Conservation (phyloP, 2,113 vertebrate genomes). For the Zosterops borbonicus region DNA sequence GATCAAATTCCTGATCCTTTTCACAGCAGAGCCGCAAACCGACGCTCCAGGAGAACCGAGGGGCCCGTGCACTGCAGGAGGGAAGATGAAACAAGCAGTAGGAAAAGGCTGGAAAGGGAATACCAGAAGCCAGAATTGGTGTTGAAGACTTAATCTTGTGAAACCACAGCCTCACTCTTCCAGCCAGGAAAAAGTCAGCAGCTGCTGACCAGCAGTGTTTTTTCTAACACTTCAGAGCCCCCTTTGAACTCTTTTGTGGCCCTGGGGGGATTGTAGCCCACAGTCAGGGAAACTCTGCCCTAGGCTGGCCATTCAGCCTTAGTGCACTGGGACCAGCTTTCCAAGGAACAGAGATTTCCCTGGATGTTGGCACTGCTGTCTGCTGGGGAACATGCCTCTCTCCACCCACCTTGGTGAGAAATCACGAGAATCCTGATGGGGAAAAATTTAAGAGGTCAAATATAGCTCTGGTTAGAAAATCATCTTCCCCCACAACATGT, state of each 20-base stretch:
- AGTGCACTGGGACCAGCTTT: neutral
- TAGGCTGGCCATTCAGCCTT: neutral
- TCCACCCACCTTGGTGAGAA: neutral
- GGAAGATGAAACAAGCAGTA: conserved; percentile 33
- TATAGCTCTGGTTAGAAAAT: conserved; percentile 10
- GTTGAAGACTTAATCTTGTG: conserved; percentile 62
- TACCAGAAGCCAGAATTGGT: conserved; percentile 43
- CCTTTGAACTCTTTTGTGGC: conserved; percentile 33
- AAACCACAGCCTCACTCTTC: conserved; percentile 44
- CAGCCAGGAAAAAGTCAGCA: conserved; percentile 65
- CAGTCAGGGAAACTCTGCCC: conserved; percentile 2
- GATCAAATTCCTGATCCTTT: conserved; percentile 56
- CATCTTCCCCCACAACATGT: neutral
- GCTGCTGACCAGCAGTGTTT: conserved; percentile 57
- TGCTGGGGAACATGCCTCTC: neutral
- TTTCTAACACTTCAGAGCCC: conserved; percentile 38
- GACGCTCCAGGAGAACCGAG: neutral
- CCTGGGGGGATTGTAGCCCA: neutral
- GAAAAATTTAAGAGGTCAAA: conserved; percentile 7
- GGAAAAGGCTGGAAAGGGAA: conserved; percentile 47
- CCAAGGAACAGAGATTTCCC: neutral
- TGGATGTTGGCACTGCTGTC: neutral
- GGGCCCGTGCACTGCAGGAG: conserved; percentile 42
- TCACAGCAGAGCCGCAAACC: conserved; percentile 53
- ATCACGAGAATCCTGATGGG: neutral